Conservation (phyloP, 2,888 invertebrate species). For the Bombylius major region DNA sequence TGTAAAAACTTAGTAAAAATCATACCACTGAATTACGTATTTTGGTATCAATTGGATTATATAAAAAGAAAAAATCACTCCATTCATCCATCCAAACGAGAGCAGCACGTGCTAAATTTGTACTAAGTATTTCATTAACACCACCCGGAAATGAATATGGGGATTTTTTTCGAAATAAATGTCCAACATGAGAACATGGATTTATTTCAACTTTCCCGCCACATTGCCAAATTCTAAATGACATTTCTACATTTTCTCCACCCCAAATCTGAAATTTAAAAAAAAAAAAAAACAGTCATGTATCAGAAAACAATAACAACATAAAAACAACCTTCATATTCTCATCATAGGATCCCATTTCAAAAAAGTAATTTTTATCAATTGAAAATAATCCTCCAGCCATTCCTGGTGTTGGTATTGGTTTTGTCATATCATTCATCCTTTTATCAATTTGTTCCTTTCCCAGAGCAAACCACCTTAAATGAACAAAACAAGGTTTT, state of each 20-base stretch:
- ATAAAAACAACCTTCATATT: constrained; percentile 55
- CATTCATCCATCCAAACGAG: constrained; percentile 98
- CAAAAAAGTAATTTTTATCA: constrained; percentile 73
- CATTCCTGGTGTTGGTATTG: constrained; percentile 78
- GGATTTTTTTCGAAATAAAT: constrained; percentile 81
- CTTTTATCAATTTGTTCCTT: constrained; percentile 45
- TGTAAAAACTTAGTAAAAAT: not conserved
- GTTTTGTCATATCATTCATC: constrained; percentile 60
- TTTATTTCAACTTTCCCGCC: constrained; percentile 83
- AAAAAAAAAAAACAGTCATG: not conserved
- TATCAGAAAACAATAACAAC: not conserved
- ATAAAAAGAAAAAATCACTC: constrained; percentile 82
- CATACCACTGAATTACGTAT: constrained; percentile 17
- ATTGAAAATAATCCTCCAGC: constrained; percentile 82
- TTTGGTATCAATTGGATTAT: constrained; percentile 50
- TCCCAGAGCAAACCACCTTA: constrained; percentile 54
- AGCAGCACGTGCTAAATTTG: constrained; percentile 86
- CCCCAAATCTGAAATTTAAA: constrained; percentile 65
- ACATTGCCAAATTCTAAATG: constrained; percentile 93
- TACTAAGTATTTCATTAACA: constrained; percentile 61
- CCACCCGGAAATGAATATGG: constrained; percentile 95
- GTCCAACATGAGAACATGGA: constrained; percentile 88
- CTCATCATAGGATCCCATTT: constrained; percentile 77
- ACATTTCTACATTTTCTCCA: constrained; percentile 94
- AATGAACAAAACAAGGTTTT: not conserved